A percentile compares a stretch with the other conserved stretches of the same genome.
phyloP scores from a whole-genome alignment of 2,888 invertebrate species.

The Lepidonotus clava region DNA sequence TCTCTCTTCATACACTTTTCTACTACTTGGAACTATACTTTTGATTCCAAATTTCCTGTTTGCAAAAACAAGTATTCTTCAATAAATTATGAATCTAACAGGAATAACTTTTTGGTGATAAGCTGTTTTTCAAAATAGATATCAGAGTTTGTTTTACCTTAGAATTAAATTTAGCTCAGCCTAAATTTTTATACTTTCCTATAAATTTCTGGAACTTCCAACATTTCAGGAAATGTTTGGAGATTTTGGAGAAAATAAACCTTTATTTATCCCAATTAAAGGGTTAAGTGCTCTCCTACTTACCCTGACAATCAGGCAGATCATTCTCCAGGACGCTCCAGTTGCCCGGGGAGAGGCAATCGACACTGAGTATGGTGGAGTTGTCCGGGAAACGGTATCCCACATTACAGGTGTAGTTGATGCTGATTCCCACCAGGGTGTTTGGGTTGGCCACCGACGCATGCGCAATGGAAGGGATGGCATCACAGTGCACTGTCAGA shows the following conservation, averaged over 20 bases:
- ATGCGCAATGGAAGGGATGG: slow-evolving; percentile 59
- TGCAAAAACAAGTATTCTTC: too few species aligned
- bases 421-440: slow-evolving; percentile 57
- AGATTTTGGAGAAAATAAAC: not conserved
- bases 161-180: not conserved
- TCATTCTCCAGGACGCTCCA: slow-evolving; percentile 56
- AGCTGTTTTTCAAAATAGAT: too few species aligned
- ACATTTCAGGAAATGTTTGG: too few species aligned
- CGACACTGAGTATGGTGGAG: slow-evolving; percentile 59
- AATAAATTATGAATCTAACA: too few species aligned
- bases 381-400: slow-evolving; percentile 63
- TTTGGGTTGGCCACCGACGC: slow-evolving; percentile 43
- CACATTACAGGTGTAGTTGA: slow-evolving; percentile 64
- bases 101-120: too few species aligned
- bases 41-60: too few species aligned
- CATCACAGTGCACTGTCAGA: slow-evolving; percentile 62
- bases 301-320: slow-evolving; percentile 61
- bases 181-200: not conserved
- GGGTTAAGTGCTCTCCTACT: slow-evolving; percentile 11
- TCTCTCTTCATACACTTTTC: too few species aligned
- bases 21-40: too few species aligned
- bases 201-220: too few species aligned
- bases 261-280: not conserved
- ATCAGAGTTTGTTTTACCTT: too few species aligned
- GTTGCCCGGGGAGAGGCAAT: slow-evolving; percentile 60